Evolutionary conservation across 2,888 invertebrate genomes (phyloP), one percentile per base, ranked within the genome.

Genomic region (Ichneumoninae sp.): DNA sequence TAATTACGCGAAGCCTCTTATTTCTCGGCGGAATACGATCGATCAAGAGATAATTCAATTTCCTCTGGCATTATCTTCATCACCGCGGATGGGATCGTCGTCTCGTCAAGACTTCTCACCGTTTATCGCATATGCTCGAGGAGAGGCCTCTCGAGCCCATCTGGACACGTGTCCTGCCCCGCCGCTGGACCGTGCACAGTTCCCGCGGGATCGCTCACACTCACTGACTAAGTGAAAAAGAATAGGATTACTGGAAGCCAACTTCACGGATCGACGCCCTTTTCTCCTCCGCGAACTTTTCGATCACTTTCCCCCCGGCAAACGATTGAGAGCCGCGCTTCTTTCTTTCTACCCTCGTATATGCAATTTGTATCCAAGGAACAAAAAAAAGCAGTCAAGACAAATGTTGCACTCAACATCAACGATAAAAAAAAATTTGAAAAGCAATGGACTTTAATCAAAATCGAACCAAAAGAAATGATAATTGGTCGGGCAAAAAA

Each of bases 251-350:
- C 88, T 88, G 91, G 85, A 91, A 90, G 91, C 89, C 92, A 93
- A 93, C 93, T 93, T 93, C 92, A 93, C 92, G 93, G 92, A 88
- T 92, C 93, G 91, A 86, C 91, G 90, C 90, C 89, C 88, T 87
- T 78, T 83, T 83, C 82, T 65, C 74, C 63, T 82, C 71, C 60
- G 60, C 40, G 22, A 79, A 75, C 79, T 57, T 76, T 79, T 71
- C 65, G 75, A 85, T 85, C 82, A 82, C 79, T 85, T 75, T 76
- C 70, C 50, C 22, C 60, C 57, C 33, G 63, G 16, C 16, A n/a
- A 63, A 63, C 63, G 63, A 33, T 6, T 6, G 30, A 16, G 22
- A 63, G 16, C 16, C 33, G 63, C 66, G 71, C 33, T 60, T 63
- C 76, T 79, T 69, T 8, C 57, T 16, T 22, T 7, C 57, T 69